A percentile compares a stretch with the other conserved stretches of the same genome.
Conservation (phyloP, 2,888 invertebrate species). For the Acleris laterana region DNA sequence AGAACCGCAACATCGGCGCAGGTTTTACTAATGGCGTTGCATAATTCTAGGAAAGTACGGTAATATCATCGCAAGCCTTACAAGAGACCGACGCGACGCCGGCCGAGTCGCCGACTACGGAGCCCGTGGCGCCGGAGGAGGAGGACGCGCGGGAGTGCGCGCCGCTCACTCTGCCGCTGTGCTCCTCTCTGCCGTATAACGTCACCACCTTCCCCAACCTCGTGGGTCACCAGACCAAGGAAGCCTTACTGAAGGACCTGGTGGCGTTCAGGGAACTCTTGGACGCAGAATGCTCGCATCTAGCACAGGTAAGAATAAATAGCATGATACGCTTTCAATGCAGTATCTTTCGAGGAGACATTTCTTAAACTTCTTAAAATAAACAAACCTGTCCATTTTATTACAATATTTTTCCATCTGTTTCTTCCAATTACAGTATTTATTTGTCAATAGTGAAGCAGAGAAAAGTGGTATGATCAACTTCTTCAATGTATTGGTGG, state of each 20-base stretch:
- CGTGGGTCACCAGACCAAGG: conserved; percentile 86
- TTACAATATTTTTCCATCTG: no score
- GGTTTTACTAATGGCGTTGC: conserved; percentile 9
- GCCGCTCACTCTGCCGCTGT: conserved; percentile 87
- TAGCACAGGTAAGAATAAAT: conserved; percentile 86
- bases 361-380: no score
- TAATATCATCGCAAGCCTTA: conserved; percentile 73
- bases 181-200: conserved; percentile 90
- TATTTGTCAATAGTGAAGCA: no score
- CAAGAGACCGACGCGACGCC: conserved; percentile 70
- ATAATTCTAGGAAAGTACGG: conserved; percentile 72
- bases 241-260: conserved; percentile 88
- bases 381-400: no score
- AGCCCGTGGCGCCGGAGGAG: conserved; percentile 67
- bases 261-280: conserved; percentile 94
- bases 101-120: conserved; percentile 70
- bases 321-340: no score
- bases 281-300: conserved; percentile 94
- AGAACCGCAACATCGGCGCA: conserved; percentile 3
- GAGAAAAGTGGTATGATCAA: no score
- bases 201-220: conserved; percentile 93
- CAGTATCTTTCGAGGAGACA: no score
- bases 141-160: conserved; percentile 88
- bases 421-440: no score
- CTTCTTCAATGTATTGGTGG: no score